Percentiles rank a stretch among this genome's conserved stretches.
Conservation (phyloP, 2,797 vertebrate genomes). For the Hemibagrus guttatus region DNA sequence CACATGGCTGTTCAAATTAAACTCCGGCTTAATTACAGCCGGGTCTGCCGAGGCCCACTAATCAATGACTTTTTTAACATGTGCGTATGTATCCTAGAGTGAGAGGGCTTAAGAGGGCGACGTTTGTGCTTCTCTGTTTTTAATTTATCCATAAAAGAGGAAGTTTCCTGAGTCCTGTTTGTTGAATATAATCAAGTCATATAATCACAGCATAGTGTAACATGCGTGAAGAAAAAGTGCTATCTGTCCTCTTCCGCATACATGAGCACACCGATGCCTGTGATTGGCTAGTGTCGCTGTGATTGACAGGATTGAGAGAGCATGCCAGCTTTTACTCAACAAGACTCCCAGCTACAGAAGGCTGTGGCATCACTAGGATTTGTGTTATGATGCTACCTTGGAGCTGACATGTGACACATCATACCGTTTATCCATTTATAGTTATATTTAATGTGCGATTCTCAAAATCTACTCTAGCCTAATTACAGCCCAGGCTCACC, state of each 20-base stretch:
- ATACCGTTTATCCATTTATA: neutral
- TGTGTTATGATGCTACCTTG: neutral
- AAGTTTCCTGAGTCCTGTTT: neutral
- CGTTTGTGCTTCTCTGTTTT: neutral
- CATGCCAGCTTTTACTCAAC: neutral
- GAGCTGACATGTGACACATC: too few relatives aligned
- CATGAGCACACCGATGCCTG: neutral
- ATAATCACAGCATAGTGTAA: too few relatives aligned
- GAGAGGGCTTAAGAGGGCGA: neutral
- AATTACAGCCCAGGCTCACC: neutral
- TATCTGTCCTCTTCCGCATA: too few relatives aligned
- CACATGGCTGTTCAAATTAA: slow-evolving; percentile 66
- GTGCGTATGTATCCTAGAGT: slow-evolving; percentile 6
- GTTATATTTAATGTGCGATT: neutral
- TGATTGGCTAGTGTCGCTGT: neutral
- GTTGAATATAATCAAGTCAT: neutral
- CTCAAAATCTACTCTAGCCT: neutral
- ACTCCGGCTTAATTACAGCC: slow-evolving; percentile 66
- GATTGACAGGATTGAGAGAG: neutral
- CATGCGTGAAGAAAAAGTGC: too few relatives aligned
- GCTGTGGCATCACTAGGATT: neutral
- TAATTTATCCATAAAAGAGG: neutral
- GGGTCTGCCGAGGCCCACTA: slow-evolving; percentile 53
- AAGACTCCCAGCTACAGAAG: neutral
- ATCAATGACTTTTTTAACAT: slow-evolving; percentile 51